Evolutionary conservation across 30 jellyfish, hydroid and myxozoan genomes (phyloP).

Genomic region (Phacellophora camtschatica): DNA sequence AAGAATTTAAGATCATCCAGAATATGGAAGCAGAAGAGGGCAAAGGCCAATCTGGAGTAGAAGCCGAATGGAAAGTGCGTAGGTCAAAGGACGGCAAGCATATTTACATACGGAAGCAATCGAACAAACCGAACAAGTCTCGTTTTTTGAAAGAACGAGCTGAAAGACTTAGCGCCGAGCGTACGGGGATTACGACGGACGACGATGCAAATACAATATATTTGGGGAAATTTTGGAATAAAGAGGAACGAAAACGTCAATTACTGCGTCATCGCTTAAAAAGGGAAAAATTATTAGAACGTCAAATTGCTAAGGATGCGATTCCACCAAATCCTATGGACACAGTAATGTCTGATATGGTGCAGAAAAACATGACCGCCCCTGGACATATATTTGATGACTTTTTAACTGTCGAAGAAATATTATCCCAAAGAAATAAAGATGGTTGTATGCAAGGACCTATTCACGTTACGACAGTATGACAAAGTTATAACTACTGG

Average conservation of each 20-base stretch:
- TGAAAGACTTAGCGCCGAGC: constrained; percentile 80
- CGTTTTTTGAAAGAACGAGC: constrained; percentile 83
- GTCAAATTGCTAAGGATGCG: constrained; percentile 62
- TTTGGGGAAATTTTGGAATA: constrained; percentile 92
- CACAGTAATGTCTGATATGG: constrained; percentile 85
- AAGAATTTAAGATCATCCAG: constrained; percentile 89
- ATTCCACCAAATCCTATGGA: constrained; percentile 74
- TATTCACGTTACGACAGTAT: constrained; percentile 92
- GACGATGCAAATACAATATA: constrained; percentile 91
- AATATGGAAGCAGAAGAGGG: constrained; percentile 89
- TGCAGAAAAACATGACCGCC: constrained; percentile 85
- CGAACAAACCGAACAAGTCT: constrained; percentile 70
- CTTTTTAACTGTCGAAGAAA: constrained; percentile 89
- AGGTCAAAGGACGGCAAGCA: constrained; percentile 98
- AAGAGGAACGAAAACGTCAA: constrained; percentile 88
- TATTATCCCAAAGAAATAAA: constrained; percentile 85
- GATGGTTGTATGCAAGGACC: constrained; percentile 90
- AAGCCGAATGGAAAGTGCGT: constrained; percentile 95
- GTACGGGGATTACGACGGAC: constrained; percentile 94
- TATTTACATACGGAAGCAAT: constrained; percentile 79
- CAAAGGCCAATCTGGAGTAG: constrained; percentile 62
- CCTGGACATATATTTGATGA: constrained; percentile 84
- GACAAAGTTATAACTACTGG: not conserved
- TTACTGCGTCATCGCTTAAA: constrained; percentile 81
- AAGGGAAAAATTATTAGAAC: constrained; percentile 70